phyloP scores from a whole-genome alignment of 2,113 vertebrate genomes.

The Thryonomys swinderianus region DNA sequence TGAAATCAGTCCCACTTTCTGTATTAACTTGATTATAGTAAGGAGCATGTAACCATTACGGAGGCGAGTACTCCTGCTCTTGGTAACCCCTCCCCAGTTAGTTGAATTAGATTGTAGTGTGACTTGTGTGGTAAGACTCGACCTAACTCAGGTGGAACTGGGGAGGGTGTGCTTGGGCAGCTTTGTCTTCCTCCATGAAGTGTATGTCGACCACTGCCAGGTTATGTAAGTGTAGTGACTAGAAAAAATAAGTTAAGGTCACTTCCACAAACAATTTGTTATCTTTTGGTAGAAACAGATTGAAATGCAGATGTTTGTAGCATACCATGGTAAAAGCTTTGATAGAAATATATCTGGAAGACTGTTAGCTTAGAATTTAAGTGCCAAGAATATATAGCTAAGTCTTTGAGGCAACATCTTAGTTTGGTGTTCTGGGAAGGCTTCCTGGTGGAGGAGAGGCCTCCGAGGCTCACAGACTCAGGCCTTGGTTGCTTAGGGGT shows the following conservation, averaged over 20 bases:
- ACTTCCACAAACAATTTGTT: not conserved
- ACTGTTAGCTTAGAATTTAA: constrained; percentile 12
- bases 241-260: not conserved
- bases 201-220: not conserved
- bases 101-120: not conserved
- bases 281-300: not conserved
- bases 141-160: not conserved
- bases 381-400: not conserved
- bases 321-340: not conserved
- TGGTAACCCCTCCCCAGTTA: not conserved
- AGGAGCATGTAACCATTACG: not conserved
- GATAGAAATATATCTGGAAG: not conserved
- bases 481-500: not conserved
- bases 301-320: constrained; percentile 17
- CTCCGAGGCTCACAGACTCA: not conserved
- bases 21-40: not conserved
- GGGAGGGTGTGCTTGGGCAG: not conserved
- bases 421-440: not conserved
- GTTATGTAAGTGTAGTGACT: not conserved
- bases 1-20: not conserved
- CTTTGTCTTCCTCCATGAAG: not conserved
- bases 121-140: not conserved
- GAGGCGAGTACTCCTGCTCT: not conserved
- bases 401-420: not conserved
- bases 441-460: not conserved